phyloP scores from a whole-genome alignment of 2,888 invertebrate species.

The Colletes collaris region DNA sequence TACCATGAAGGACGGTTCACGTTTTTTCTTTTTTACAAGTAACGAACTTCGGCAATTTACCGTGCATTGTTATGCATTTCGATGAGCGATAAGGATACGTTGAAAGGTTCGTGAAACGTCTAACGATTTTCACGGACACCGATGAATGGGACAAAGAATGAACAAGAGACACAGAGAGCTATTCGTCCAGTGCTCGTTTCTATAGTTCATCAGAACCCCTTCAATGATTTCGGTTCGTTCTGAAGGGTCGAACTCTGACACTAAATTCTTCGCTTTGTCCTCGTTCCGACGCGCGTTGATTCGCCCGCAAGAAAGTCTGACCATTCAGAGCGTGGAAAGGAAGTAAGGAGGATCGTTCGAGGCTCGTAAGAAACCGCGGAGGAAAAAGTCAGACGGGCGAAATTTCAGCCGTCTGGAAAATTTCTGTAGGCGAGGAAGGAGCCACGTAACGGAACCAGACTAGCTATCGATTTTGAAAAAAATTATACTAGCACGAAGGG shows the following conservation, averaged over 20 bases:
- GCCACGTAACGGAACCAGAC: too few relatives aligned
- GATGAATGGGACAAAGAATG: not conserved
- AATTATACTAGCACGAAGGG: too few relatives aligned
- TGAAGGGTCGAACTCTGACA: conserved; percentile 1
- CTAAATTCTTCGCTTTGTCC: conserved; percentile 6
- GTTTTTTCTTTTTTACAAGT: too few relatives aligned
- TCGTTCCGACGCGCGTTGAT: conserved; percentile 11
- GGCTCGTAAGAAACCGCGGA: not conserved
- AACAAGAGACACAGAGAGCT: not conserved
- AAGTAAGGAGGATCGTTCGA: not conserved
- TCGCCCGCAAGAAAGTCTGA: not conserved
- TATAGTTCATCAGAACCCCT: conserved; percentile 40
- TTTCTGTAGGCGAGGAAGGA: too few relatives aligned
- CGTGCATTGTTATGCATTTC: not conserved
- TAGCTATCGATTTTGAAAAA: too few relatives aligned
- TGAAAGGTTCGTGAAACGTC: not conserved
- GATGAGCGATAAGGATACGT: not conserved
- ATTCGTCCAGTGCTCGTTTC: conserved; percentile 5
- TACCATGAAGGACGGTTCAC: too few relatives aligned
- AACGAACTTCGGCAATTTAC: not conserved
- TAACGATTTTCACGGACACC: not conserved
- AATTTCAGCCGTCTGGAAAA: too few relatives aligned
- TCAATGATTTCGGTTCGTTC: conserved; percentile 14
- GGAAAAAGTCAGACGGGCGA: not conserved
- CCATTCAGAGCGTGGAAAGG: not conserved